Evolutionary conservation across 2,113 vertebrate genomes (phyloP).

Genomic region (Chloroceryle aenea): DNA sequence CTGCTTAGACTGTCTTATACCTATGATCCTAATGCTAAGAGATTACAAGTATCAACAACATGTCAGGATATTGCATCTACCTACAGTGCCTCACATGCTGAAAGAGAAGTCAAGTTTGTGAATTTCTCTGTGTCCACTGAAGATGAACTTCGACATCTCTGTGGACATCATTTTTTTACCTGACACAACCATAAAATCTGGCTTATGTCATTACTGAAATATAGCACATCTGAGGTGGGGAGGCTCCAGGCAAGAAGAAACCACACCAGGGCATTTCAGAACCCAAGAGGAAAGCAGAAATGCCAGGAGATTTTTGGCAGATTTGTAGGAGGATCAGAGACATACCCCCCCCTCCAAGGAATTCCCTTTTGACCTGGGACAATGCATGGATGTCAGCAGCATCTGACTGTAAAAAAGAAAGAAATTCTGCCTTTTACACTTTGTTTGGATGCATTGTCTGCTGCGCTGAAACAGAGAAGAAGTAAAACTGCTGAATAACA

Average conservation of each 20-base stretch:
- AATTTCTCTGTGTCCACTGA: neutral
- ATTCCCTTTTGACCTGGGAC: neutral
- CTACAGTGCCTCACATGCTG: neutral
- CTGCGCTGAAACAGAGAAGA: neutral
- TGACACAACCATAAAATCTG: neutral
- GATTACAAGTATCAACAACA: neutral
- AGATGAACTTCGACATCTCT: neutral
- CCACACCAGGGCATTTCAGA: neutral
- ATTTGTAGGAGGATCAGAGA: neutral
- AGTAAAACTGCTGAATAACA: slow-evolving; percentile 48
- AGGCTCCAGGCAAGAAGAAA: neutral
- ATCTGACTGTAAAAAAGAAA: neutral
- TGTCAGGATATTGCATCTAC: neutral
- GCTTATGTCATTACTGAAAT: neutral
- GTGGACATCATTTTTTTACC: neutral
- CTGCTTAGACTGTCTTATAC: neutral
- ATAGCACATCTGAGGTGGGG: neutral
- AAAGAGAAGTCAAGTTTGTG: neutral
- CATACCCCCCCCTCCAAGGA: fast-evolving
- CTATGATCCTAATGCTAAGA: neutral
- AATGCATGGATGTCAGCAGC: neutral
- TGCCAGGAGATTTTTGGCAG: neutral
- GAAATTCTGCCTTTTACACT: neutral
- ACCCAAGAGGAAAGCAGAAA: neutral
- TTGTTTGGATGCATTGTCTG: neutral